A percentile compares a stretch with the other conserved stretches of the same genome.
phyloP scores from a whole-genome alignment of 1,140 invertebrate species.

The Papilio polyxenes region DNA sequence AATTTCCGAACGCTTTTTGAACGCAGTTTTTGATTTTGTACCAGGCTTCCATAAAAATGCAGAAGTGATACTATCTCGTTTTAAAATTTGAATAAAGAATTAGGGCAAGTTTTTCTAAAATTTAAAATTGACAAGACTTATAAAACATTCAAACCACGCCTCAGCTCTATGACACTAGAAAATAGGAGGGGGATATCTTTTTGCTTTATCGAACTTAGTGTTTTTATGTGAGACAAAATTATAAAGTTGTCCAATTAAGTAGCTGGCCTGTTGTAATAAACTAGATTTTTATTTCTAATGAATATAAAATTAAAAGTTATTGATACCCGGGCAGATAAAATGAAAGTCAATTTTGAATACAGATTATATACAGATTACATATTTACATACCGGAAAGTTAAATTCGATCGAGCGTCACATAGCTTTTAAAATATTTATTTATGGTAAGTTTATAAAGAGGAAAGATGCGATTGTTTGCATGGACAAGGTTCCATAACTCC shows the following conservation, averaged over 20 bases:
- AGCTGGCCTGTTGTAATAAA: background rate
- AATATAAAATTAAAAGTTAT: background rate
- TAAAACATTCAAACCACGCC: constrained; percentile 2
- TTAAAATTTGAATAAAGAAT: constrained; percentile 20
- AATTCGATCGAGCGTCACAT: background rate
- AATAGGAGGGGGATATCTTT: background rate
- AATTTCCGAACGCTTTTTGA: background rate
- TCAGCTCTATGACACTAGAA: constrained; percentile 4
- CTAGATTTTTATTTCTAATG: background rate
- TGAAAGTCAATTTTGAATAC: background rate
- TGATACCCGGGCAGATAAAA: background rate
- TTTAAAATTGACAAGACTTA: background rate
- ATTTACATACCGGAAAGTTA: background rate
- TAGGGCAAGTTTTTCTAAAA: constrained; percentile 19
- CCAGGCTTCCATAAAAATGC: constrained; percentile 15
- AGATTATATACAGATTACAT: background rate
- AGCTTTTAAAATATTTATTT: background rate
- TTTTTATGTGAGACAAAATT: background rate
- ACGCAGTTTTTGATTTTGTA: constrained; percentile 15
- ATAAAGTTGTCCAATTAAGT: constrained; percentile 5
- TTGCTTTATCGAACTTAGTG: constrained; percentile 4
- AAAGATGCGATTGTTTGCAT: too few species aligned
- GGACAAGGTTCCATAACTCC: too few species aligned
- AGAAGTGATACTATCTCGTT: background rate
- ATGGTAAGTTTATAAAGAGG: too few species aligned